These are phyloP conservation scores for Pontoporia blainvillei DNA, from an alignment of 2,113 vertebrate genomes.

Conservation along the genomic window DNA sequence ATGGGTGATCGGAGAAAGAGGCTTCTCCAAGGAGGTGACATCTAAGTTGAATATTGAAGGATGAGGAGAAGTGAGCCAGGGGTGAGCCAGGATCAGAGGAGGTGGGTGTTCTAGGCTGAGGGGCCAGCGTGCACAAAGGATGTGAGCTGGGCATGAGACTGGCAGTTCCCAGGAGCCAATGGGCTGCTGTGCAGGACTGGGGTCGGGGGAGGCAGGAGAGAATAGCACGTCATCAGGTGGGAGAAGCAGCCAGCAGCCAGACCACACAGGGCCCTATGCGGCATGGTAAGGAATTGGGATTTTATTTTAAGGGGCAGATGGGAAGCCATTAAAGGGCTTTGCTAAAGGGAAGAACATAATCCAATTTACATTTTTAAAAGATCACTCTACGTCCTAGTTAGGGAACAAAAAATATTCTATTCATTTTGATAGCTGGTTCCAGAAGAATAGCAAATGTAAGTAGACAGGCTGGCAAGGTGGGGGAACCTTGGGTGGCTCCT, in stretches of 20 bases:
- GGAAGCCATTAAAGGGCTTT: background rate
- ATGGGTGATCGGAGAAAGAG: background rate
- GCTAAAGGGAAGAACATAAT: background rate
- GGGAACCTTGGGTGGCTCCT: background rate
- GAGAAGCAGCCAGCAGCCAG: background rate
- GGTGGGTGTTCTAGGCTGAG: background rate
- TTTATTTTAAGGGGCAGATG: background rate
- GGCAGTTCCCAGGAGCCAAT: background rate
- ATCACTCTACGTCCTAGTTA: background rate
- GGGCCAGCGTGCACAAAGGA: background rate
- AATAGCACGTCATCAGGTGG: rapidly evolving
- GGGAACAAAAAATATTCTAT: background rate
- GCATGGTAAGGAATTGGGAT: background rate
- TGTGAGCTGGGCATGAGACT: background rate
- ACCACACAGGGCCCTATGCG: background rate
- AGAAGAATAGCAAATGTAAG: background rate
- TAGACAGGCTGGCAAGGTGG: background rate
- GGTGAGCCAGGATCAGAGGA: background rate
- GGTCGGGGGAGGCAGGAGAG: background rate
- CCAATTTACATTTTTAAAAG: background rate
- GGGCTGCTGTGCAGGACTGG: rapidly evolving
- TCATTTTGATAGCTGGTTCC: background rate
- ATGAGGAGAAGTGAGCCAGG: background rate
- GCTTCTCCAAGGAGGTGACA: background rate
- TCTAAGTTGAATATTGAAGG: background rate